Percentiles rank a stretch among this genome's conserved stretches.
phyloP scores from a whole-genome alignment of 2,888 invertebrate genomes.

The Isoperla grammatica region DNA sequence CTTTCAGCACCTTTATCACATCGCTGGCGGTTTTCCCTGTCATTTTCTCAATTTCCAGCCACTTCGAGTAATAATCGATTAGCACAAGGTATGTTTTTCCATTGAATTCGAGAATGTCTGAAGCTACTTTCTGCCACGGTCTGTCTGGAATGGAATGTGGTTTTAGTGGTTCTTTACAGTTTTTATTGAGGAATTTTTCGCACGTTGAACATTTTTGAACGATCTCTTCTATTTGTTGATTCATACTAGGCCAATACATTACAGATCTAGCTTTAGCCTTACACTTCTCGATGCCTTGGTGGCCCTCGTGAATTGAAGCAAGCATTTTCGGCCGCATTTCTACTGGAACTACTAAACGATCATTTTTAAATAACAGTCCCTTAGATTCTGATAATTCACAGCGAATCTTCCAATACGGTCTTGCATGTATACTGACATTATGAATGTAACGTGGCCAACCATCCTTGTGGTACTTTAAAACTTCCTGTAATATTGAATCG shows the following conservation, averaged over 20 bases:
- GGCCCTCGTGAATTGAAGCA: slow-evolving; percentile 7
- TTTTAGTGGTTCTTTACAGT: slow-evolving; percentile 32
- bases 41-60: too few species aligned
- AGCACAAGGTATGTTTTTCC: too few species aligned
- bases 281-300: slow-evolving; percentile 16
- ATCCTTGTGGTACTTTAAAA: neutral
- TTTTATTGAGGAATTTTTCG: slow-evolving; percentile 13
- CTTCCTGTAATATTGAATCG: neutral
- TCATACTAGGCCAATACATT: slow-evolving; percentile 18
- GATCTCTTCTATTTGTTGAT: slow-evolving; percentile 1
- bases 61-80: too few species aligned
- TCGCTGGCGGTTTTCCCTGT: neutral
- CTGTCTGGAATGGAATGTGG: slow-evolving; percentile 33
- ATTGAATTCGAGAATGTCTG: slow-evolving; percentile 22
- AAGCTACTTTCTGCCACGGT: slow-evolving; percentile 36
- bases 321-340: slow-evolving; percentile 3
- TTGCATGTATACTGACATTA: neutral
- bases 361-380: slow-evolving; percentile 4
- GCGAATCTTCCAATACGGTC: neutral
- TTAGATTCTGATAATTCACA: neutral
- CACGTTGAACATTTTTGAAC: slow-evolving; percentile 15
- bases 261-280: slow-evolving; percentile 2
- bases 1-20: slow-evolving; percentile 28
- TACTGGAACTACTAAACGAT: neutral
- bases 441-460: slow-evolving; percentile 10